Evolutionary conservation across 2,888 invertebrate genomes (phyloP).

Genomic region (Leucophora obtusa): DNA sequence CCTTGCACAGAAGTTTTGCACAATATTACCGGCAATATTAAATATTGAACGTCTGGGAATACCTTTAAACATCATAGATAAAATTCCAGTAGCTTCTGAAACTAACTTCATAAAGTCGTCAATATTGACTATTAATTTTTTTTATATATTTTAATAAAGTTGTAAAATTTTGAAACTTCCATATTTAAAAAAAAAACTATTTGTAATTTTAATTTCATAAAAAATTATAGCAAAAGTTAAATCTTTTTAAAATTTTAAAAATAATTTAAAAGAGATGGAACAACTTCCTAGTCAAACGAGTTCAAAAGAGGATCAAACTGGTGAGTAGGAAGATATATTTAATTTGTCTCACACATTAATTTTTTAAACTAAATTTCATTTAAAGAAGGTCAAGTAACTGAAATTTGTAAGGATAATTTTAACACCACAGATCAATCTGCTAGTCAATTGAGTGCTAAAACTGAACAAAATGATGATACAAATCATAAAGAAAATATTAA

Average conservation of each 20-base stretch:
- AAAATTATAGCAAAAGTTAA: not conserved
- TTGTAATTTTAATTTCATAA: not conserved
- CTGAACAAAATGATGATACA: not conserved
- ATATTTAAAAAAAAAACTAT: not conserved
- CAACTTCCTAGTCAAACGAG: constrained; percentile 20
- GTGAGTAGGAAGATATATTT: not conserved
- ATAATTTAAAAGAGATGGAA: constrained; percentile 33
- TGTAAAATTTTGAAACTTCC: not conserved
- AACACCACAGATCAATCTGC: not conserved
- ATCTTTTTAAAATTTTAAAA: not conserved
- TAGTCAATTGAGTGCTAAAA: not conserved
- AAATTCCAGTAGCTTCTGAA: constrained; percentile 16
- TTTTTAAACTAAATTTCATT: no score
- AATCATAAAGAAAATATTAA: no score
- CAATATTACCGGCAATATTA: no score
- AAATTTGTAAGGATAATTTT: not conserved
- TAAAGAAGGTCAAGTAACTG: not conserved
- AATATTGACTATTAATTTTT: not conserved
- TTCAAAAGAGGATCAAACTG: not conserved
- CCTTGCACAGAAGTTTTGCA: no score
- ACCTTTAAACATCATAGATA: no score
- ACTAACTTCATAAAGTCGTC: not conserved
- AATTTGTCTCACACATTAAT: no score
- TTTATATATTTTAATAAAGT: not conserved
- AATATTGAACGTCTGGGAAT: no score